Percentiles rank a stretch among this genome's conserved stretches.
phyloP scores from a whole-genome alignment of 2,888 invertebrate genomes.

The Megamerina dolium region DNA sequence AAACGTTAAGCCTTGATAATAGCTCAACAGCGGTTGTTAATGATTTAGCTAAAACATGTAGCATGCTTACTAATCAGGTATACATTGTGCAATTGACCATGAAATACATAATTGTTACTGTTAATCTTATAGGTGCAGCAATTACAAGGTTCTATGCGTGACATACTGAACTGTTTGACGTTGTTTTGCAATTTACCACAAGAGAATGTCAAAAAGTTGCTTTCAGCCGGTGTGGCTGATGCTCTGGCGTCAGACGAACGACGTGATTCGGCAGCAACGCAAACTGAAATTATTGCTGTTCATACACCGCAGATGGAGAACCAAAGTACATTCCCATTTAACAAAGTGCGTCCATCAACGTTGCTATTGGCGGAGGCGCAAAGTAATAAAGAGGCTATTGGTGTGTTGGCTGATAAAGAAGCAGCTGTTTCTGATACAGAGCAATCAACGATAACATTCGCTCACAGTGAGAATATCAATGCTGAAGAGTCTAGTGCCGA shows the following conservation, averaged over 20 bases:
- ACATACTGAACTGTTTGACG: slow-evolving; percentile 67
- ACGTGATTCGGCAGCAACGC: slow-evolving; percentile 54
- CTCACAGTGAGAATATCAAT: slow-evolving; percentile 4
- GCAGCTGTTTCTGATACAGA: too few relatives aligned
- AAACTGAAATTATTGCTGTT: slow-evolving; percentile 75
- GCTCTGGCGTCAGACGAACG: slow-evolving; percentile 40
- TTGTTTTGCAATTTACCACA: slow-evolving; percentile 50
- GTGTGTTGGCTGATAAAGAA: too few relatives aligned
- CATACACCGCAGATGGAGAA: slow-evolving; percentile 64
- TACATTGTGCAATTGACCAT: slow-evolving; percentile 7
- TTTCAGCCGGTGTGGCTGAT: slow-evolving; percentile 32
- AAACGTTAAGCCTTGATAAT: slow-evolving; percentile 47
- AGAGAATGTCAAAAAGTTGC: slow-evolving; percentile 40
- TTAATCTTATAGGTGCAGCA: slow-evolving; percentile 64
- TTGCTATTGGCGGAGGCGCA: slow-evolving; percentile 33
- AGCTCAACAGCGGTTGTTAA: slow-evolving; percentile 59
- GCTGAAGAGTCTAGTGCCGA: background rate
- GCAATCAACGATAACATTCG: slow-evolving; percentile 7
- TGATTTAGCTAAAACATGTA: slow-evolving; percentile 71
- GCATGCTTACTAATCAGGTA: slow-evolving; percentile 67
- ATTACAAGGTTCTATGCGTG: slow-evolving; percentile 71
- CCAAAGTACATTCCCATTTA: slow-evolving; percentile 50
- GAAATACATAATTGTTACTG: background rate
- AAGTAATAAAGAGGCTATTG: too few relatives aligned
- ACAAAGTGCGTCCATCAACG: slow-evolving; percentile 44